These are phyloP conservation scores for Griposia aprilina DNA, from an alignment of 2,888 invertebrate species.

Conservation along the genomic window DNA sequence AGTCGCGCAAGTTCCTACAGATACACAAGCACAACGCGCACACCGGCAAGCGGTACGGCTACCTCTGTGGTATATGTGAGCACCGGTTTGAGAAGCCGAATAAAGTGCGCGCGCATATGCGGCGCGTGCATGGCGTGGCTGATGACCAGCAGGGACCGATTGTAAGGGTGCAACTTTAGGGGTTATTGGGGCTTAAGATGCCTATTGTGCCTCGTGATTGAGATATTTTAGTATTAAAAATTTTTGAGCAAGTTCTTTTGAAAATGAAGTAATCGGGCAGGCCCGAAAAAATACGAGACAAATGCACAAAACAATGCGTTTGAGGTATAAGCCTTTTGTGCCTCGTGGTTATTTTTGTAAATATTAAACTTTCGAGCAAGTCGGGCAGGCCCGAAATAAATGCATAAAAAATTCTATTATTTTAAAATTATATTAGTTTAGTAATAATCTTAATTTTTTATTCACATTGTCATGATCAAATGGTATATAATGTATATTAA, in stretches of 20 bases:
- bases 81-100: conserved; percentile 88
- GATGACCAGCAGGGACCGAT: conserved; percentile 82
- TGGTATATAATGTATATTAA: not conserved
- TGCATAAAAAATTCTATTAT: not conserved
- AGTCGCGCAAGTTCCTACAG: conserved; percentile 86
- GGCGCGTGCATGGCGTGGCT: conserved; percentile 82
- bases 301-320: not conserved
- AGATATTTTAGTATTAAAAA: not conserved
- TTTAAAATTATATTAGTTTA: not conserved
- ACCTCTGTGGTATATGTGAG: conserved; percentile 83
- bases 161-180: conserved; percentile 79
- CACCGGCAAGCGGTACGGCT: conserved; percentile 84
- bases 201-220: not conserved
- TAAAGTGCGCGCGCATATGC: conserved; percentile 84
- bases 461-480: not conserved
- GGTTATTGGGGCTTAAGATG: not conserved
- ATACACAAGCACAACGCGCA: conserved; percentile 88
- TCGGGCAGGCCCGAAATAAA: not conserved
- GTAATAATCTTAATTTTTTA: not conserved
- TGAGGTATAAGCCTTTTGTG: not conserved
- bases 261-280: not conserved
- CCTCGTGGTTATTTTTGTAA: not conserved
- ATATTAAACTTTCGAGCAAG: not conserved
- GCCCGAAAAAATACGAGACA: not conserved
- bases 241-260: not conserved